Evolutionary conservation across 2,797 vertebrate species (phyloP).

Genomic region (Poeciliopsis turneri): DNA sequence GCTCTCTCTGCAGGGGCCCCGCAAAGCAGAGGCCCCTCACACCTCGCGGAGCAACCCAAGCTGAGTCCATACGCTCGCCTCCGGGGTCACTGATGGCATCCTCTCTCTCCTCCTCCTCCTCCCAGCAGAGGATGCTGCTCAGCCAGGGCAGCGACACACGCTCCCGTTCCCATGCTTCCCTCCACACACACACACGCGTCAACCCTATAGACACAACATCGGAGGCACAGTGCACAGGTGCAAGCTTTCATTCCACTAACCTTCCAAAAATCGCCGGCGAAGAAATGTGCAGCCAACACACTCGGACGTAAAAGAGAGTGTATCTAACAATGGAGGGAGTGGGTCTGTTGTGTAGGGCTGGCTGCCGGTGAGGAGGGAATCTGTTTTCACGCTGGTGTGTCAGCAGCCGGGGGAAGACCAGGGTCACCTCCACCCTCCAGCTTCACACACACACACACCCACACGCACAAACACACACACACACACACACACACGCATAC

Average conservation of each 20-base stretch:
- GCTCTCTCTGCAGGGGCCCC: constrained; percentile 60
- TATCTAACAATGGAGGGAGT: not conserved
- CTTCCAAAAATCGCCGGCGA: not conserved
- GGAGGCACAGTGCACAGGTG: too few relatives aligned
- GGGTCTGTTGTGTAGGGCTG: not conserved
- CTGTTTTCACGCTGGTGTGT: not conserved
- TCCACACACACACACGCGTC: not conserved
- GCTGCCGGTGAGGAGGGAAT: not conserved
- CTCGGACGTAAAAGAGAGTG: not conserved
- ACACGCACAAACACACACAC: too few relatives aligned
- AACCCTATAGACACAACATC: not conserved
- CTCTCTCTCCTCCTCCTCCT: constrained; percentile 21
- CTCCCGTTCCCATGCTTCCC: not conserved
- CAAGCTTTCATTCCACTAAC: not conserved
- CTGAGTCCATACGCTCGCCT: constrained; percentile 66
- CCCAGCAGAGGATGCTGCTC: constrained; percentile 19
- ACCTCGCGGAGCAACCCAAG: constrained; percentile 50
- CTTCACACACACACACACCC: too few relatives aligned
- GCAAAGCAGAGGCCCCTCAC: constrained; percentile 58
- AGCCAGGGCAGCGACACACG: not conserved
- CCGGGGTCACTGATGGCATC: constrained; percentile 67
- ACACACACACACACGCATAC: too few relatives aligned
- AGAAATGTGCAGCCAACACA: not conserved
- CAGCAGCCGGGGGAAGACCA: not conserved
- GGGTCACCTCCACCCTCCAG: not conserved